Evolutionary conservation across 2,797 vertebrate species (phyloP).

Genomic region (Girardinus metallicus): DNA sequence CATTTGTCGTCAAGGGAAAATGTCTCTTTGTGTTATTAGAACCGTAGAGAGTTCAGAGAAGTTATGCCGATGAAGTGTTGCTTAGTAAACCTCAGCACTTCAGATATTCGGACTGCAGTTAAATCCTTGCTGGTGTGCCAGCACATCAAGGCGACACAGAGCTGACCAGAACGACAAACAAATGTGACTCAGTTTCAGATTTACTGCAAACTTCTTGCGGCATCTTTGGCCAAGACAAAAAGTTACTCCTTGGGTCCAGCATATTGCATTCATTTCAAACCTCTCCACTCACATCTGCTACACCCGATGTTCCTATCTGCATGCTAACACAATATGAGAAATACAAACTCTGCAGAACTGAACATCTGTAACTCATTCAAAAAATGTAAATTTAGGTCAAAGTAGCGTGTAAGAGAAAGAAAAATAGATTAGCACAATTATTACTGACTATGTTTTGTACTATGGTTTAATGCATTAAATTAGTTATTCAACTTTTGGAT

Average conservation of each 20-base stretch:
- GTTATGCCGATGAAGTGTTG: background rate
- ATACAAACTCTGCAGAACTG: background rate
- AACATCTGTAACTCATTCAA: background rate
- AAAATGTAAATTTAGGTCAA: background rate
- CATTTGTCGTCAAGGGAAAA: background rate
- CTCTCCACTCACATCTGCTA: background rate
- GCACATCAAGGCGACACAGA: background rate
- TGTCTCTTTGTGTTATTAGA: background rate
- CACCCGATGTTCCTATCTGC: background rate
- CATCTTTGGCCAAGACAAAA: background rate
- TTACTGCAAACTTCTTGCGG: background rate
- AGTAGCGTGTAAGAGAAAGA: background rate
- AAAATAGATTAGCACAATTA: background rate
- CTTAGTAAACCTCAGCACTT: background rate
- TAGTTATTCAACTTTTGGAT: background rate
- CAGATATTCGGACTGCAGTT: background rate
- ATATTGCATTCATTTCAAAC: background rate
- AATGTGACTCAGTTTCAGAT: background rate
- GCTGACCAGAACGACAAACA: background rate
- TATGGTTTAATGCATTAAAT: background rate
- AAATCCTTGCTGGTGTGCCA: background rate
- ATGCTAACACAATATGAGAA: background rate
- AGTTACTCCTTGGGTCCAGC: background rate
- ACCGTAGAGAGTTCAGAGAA: background rate
- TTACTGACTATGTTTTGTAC: background rate